Base-by-base conservation (phyloP, 2,797 vertebrate genomes). In the Chelon labrosus region DNA sequence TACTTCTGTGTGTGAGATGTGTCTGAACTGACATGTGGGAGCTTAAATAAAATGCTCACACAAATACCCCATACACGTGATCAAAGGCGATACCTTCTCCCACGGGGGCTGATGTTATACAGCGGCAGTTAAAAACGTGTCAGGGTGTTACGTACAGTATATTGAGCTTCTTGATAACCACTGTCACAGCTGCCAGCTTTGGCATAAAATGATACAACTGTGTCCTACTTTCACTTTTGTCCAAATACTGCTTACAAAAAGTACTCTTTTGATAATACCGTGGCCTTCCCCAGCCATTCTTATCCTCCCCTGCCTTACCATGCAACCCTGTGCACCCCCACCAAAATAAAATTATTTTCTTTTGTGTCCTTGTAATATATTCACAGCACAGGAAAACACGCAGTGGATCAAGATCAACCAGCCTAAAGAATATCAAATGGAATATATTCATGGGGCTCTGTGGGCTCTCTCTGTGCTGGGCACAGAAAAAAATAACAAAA, bases 381-480 rank as follows among this genome's bases (percentile, higher is more conserved):
- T 93, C 90, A 87, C 79, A 79, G 88, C 77, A 31, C 83, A 89
- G 87, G 78, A 83, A 86, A 89, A 86, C 77, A 90, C 77, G 79
- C 83, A 79, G 75, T 75, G 82, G 82, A 88, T 88, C 79, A 70
- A 82, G 86, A 92, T 89, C 81, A 89, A 84, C 82, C 88, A 75
- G 83, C 82, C 77, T 53, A 46, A 68, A 83, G 83, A 82, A 91
- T 87, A 93, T 94, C 90, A 93, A 91, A 92, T 82, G 56, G 88
- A 93, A 92, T 92, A 90, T 83, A 93, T 91, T 92, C 84, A 90
- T 85, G 68, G 56, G 72, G 73, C 55, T 80, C 71, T 68, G 80
- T 80, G 74, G 68, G 76, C 66, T 88, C 46, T 72, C 55, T 72
- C 60, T 69, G 65, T 71, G 77, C 73, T 37, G 35, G 82, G 61